Evolutionary conservation across 2,888 invertebrate species (phyloP).

Genomic region (Cabera pusaria): DNA sequence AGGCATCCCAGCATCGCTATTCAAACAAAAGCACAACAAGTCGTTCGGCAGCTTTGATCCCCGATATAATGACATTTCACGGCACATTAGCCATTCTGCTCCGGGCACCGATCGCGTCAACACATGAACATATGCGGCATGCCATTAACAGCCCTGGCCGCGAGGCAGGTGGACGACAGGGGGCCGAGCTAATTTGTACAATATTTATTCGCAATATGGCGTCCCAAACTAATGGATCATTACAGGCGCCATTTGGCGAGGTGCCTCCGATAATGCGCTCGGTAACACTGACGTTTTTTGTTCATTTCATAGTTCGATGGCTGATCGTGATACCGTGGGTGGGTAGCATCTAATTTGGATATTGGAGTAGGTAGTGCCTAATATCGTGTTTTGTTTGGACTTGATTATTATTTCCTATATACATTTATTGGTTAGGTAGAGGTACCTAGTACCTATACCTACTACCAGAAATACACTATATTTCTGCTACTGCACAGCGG

Average conservation of each 20-base stretch:
- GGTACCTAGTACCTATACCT: too few species aligned
- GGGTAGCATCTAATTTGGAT: slow-evolving; percentile 17
- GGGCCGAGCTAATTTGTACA: slow-evolving; percentile 72
- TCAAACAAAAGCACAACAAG: slow-evolving; percentile 27
- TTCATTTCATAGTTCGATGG: slow-evolving; percentile 18
- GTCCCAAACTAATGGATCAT: slow-evolving; percentile 63
- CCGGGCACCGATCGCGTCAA: slow-evolving; percentile 43
- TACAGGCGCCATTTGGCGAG: slow-evolving; percentile 70
- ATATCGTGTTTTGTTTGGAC: slow-evolving; percentile 6
- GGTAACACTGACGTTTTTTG: slow-evolving; percentile 37
- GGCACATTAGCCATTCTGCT: slow-evolving; percentile 45
- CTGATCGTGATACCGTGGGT: slow-evolving; percentile 9
- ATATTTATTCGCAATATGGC: slow-evolving; percentile 78
- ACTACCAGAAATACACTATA: too few species aligned
- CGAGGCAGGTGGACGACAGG: slow-evolving; percentile 68
- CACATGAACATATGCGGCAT: slow-evolving; percentile 69
- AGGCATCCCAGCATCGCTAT: slow-evolving; percentile 1
- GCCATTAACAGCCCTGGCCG: slow-evolving; percentile 36
- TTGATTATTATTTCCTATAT: slow-evolving; percentile 5
- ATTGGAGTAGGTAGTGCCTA: slow-evolving; percentile 9
- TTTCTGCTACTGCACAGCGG: too few species aligned
- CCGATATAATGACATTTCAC: slow-evolving; percentile 63
- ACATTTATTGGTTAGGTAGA: too few species aligned
- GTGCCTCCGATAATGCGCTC: slow-evolving; percentile 60
- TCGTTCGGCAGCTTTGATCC: slow-evolving; percentile 45